These are phyloP conservation scores for Philopedon plagiatum DNA, from an alignment of 2,888 invertebrate species.

Conservation along the genomic window DNA sequence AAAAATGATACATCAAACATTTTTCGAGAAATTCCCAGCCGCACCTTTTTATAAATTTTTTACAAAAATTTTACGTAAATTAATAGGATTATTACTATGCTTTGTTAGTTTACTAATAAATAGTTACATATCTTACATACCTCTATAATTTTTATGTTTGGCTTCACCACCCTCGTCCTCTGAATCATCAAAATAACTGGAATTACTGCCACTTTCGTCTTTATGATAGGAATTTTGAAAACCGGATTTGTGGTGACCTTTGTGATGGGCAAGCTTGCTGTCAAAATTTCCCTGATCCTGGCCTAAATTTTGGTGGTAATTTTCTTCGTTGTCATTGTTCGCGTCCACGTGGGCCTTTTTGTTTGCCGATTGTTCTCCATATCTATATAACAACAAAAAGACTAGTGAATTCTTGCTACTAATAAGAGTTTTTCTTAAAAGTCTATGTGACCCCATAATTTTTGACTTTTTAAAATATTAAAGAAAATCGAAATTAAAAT, in stretches of 20 bases:
- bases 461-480: no score
- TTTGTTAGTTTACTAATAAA: neutral
- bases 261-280: slow-evolving; percentile 72
- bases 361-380: slow-evolving; percentile 58
- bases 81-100: no score
- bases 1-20: no score
- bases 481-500: no score
- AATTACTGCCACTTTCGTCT: slow-evolving; percentile 79
- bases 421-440: no score
- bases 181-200: slow-evolving; percentile 78
- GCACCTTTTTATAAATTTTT: no score
- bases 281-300: slow-evolving; percentile 59
- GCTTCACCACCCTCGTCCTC: slow-evolving; percentile 68
- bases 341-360: slow-evolving; percentile 62
- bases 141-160: slow-evolving; percentile 62
- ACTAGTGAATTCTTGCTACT: no score
- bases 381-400: slow-evolving; percentile 50
- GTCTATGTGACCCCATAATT: no score
- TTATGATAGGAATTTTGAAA: slow-evolving; percentile 80
- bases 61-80: no score
- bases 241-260: slow-evolving; percentile 79
- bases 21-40: no score
- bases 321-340: slow-evolving; percentile 60
- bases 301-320: slow-evolving; percentile 62
- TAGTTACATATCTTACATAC: no score